A percentile compares a stretch with the other conserved stretches of the same genome.
Conservation (phyloP, 2,888 invertebrate genomes). For the Portevinia maculata region DNA sequence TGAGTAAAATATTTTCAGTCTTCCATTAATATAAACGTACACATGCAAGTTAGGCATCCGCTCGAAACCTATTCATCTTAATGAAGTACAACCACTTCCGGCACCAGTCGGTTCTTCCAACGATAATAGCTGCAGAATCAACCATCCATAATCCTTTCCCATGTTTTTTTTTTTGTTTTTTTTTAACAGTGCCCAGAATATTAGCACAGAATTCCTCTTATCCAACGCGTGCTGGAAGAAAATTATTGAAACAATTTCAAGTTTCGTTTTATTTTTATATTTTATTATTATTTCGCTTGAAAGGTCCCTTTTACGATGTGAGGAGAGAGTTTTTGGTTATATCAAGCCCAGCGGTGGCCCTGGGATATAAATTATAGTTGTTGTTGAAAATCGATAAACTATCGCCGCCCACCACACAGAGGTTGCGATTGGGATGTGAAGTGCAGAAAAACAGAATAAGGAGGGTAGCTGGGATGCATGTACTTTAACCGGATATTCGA, state of each 20-base stretch:
- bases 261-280: conserved; percentile 7
- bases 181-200: conserved; percentile 52
- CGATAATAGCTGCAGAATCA: conserved; percentile 5
- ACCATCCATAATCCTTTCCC: conserved; percentile 16
- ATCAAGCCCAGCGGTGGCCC: conserved; percentile 43
- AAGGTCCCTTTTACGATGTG: conserved; percentile 28
- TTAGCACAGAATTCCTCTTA: conserved; percentile 30
- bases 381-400: conserved; percentile 64
- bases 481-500: conserved; percentile 53
- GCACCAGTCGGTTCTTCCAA: not conserved
- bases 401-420: conserved; percentile 21
- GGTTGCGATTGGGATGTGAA: conserved; percentile 42
- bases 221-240: conserved; percentile 36
- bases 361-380: conserved; percentile 57
- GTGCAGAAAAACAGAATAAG: conserved; percentile 15
- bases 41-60: conserved; percentile 34
- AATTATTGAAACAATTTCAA: conserved; percentile 66
- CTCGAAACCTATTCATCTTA: conserved; percentile 62
- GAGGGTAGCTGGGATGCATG: conserved; percentile 25
- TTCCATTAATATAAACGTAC: not conserved
- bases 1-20: conserved; percentile 30
- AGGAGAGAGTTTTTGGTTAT: not conserved
- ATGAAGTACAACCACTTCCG: conserved; percentile 65
- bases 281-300: conserved; percentile 10
- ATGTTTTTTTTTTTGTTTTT: not conserved